Base-by-base conservation (phyloP, 2,113 vertebrate genomes). In the Oxygymnocypris stewartii region DNA sequence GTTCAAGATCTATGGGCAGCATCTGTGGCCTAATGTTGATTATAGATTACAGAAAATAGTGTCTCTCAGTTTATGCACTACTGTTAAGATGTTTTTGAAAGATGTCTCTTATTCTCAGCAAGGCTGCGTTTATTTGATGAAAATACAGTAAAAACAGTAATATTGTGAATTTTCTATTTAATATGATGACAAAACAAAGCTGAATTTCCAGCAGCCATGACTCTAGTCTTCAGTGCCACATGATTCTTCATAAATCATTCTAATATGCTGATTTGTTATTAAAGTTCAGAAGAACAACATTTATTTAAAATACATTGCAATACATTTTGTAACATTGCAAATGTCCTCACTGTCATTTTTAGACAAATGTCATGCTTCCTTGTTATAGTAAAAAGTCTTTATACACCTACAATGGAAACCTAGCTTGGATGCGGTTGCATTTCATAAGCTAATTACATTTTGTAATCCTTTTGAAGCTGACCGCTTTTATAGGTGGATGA, bases 381-480 rank as follows among this genome's bases (percentile, higher is more conserved):
- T 61, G 23, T 40, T 1, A 42, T 10, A n/a, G 37, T 73, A n/a
- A 73, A 42, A 42, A n/a, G 71, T 42, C 37, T 42, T 73, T 35
- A 18, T 69, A 18, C 28, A 35, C 28, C 65, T 35, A 35, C 28
- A 18, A 1, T 23, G 69, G 18, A 42, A 73, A 42, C 18, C 69
- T 73, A 73, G 18, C 35, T 73, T 18, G 18, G 4, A 42, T 73
- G 18, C 18, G 42, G 28, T 73, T 40, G 4, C 37, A 73, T n/a
- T 73, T 73, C 18, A 11, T n/a, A 73, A 42, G 69, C 37, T 73
- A 73, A 73, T 73, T 73, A 73, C 57, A 59, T 59, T 59, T 59
- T 59, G 20, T 10, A 61, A 61, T 42, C 37, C 37, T 74, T 42
- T 42, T 74, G 20, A 73, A 40, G 20, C 4, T 11, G 18, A 42